Conservation (phyloP, 2,797 vertebrate species). For the Todus mexicanus region DNA sequence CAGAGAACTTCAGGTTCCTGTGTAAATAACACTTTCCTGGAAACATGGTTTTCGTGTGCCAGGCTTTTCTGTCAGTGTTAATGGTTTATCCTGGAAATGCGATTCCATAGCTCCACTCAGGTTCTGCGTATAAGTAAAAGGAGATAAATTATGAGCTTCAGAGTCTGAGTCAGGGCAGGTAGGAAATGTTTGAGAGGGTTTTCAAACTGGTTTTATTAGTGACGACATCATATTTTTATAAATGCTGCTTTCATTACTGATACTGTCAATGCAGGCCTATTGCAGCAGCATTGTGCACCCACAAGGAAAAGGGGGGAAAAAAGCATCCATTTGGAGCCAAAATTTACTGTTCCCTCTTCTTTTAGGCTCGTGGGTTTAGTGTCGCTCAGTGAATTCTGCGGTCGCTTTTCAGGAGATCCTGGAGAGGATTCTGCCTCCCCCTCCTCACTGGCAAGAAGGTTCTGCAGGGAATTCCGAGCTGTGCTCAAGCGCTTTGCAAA, state of each 20-base stretch:
- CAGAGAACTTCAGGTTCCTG: neutral
- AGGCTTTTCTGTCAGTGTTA: neutral
- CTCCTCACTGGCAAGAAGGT: neutral
- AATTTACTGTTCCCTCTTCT: neutral
- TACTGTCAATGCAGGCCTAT: neutral
- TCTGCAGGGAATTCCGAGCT: neutral
- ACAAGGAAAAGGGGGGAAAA: neutral
- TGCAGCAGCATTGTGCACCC: neutral
- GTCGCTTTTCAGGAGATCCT: neutral
- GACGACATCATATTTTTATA: neutral
- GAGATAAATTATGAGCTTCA: neutral
- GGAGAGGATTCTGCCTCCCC: neutral
- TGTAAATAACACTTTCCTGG: neutral
- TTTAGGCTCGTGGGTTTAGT: neutral
- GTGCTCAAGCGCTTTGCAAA: neutral
- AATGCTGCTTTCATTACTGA: neutral
- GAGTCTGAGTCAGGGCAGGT: neutral
- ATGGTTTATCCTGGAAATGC: neutral
- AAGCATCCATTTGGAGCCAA: neutral
- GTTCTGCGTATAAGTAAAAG: neutral
- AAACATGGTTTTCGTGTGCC: neutral
- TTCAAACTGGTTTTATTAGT: neutral
- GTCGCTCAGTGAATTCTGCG: neutral
- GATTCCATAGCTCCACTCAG: neutral
- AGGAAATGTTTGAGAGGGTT: neutral